phyloP scores from a whole-genome alignment of 2,888 invertebrate species.

The Meta bourneti region DNA sequence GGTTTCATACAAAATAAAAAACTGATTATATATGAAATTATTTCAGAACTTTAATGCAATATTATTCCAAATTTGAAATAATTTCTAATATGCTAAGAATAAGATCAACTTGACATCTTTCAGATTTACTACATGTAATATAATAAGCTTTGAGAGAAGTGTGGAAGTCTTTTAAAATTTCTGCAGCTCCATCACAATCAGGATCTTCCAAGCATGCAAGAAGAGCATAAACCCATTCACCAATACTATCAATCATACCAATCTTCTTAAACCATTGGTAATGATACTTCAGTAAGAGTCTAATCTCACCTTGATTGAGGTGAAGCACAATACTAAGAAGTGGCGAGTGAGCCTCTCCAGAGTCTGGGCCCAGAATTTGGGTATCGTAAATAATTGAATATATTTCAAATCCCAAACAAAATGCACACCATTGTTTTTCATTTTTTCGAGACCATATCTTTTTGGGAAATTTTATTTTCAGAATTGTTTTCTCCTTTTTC shows the following conservation, averaged over 20 bases:
- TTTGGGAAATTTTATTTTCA: constrained; percentile 23
- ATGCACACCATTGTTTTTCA: constrained; percentile 17
- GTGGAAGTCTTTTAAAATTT: constrained; percentile 21
- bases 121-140: not conserved
- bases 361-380: not conserved
- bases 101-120: not conserved
- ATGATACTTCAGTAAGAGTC: not conserved
- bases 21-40: no score
- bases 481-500: not conserved
- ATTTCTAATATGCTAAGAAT: not conserved
- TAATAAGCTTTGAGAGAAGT: not conserved
- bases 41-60: no score
- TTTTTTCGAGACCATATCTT: not conserved
- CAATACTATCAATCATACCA: constrained; percentile 2
- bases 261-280: constrained; percentile 10
- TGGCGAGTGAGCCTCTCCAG: not conserved
- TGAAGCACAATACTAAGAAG: constrained; percentile 28
- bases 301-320: not conserved
- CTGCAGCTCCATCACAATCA: not conserved
- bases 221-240: constrained; percentile 43
- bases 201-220: constrained; percentile 27
- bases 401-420: constrained; percentile 9
- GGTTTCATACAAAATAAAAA: no score
- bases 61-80: not conserved
- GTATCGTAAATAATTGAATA: constrained; percentile 1